Evolutionary conservation across 2,797 vertebrate species (phyloP), one percentile per base, ranked within the genome.

Genomic region (Dicrostonyx torquatus): DNA sequence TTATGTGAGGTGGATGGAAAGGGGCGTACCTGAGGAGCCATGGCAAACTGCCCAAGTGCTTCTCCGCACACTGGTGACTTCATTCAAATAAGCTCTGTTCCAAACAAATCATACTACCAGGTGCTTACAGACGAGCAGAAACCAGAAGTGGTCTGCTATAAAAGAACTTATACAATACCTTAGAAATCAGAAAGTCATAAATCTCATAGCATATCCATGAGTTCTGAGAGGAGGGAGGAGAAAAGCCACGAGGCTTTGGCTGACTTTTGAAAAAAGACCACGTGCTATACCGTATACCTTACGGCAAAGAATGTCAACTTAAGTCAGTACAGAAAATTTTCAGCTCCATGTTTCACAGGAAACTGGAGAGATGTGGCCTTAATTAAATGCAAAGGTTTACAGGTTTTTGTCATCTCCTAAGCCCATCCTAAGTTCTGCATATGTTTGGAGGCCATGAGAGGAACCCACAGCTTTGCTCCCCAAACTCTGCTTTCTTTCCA

Each of bases 321-420:
- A 50, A 14, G 31, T 72, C 37, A 90, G n/a, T n/a, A 68, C 13
- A 78, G 26, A 86, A 88, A 86, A 64, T 50, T 58, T 70, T 75
- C 82, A 93, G 43, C 29, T 79, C 43, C 26, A 15, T 3, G 17
- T 53, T 72, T 72, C 92, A 55, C 5, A 92, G 22, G 76, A 90
- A 84, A 90, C n/a, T 75, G 29, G 50, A 18, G 24, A 37, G 17
- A 92, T 37, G 2, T 10, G 34, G 88, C 45, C 82, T 55, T 90
- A 90, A 68, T 20, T 14, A 85, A 94, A 97, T 64, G 79, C n/a
- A 80, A 14, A 89, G 34, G n/a, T 95, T 72, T 53, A 29, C 13
- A 90, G 24, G 66, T 5, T 86, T 50, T 78, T 34, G 14, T 3
- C 40, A 77, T 68, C 14, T 22, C 45, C 22, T 50, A 40, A 72